These are phyloP conservation scores for Alcis repandata DNA, from an alignment of 2,888 invertebrate species.

Conservation along the genomic window DNA sequence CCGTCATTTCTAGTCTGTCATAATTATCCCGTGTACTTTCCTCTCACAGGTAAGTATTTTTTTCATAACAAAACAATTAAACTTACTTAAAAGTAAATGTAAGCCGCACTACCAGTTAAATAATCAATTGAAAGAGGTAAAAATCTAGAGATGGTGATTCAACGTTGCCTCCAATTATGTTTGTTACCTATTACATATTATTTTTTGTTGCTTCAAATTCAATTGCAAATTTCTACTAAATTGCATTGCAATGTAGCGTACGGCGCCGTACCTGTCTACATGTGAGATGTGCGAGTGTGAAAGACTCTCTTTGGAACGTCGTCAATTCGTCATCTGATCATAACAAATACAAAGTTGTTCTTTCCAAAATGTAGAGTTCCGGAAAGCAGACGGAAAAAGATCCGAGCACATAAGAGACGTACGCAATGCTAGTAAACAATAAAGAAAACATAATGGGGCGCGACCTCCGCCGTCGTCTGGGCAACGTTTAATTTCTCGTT, in stretches of 20 bases:
- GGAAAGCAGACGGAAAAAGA: slow-evolving; percentile 40
- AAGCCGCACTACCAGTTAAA: not conserved
- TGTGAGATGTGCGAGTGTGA: too few relatives aligned
- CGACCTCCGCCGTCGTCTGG: slow-evolving; percentile 67
- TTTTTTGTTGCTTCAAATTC: too few relatives aligned
- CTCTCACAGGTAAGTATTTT: not conserved
- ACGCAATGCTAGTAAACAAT: slow-evolving; percentile 59
- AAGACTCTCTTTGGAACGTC: too few relatives aligned
- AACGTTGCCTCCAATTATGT: too few relatives aligned
- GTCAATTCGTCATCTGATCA: too few relatives aligned
- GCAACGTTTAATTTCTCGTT: slow-evolving; percentile 79
- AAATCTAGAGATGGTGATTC: too few relatives aligned
- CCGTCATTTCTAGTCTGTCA: not conserved
- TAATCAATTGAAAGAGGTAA: too few relatives aligned
- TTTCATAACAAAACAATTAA: not conserved
- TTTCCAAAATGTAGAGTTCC: not conserved
- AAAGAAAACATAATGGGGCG: slow-evolving; percentile 69
- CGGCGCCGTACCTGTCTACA: too few relatives aligned
- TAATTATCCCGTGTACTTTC: not conserved
- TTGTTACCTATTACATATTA: too few relatives aligned
- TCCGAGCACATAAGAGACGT: not conserved
- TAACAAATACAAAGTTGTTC: not conserved
- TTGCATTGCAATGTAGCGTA: too few relatives aligned
- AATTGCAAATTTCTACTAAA: too few relatives aligned
- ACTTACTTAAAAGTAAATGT: not conserved